Percentiles rank a stretch among this genome's conserved stretches.
These are phyloP conservation scores for Nephila pilipes DNA, from an alignment of 1,140 invertebrate genomes.

Conservation along the genomic window DNA sequence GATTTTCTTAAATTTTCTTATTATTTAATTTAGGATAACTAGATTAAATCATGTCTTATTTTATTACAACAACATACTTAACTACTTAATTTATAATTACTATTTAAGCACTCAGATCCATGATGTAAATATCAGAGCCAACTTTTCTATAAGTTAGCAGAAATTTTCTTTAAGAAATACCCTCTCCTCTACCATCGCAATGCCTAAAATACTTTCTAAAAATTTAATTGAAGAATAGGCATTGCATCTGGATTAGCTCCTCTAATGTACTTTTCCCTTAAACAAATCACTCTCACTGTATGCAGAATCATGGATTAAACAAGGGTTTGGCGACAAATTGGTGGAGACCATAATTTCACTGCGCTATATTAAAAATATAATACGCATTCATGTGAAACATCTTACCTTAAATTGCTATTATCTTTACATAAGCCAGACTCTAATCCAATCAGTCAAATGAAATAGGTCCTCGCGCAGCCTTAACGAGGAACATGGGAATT, in stretches of 20 bases:
- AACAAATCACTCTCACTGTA: background rate
- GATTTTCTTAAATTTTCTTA: too few relatives aligned
- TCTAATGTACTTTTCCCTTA: background rate
- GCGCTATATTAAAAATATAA: background rate
- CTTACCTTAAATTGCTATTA: constrained; percentile 39
- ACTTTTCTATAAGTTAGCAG: too few relatives aligned
- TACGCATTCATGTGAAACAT: background rate
- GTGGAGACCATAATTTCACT: background rate
- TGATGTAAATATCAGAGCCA: too few relatives aligned
- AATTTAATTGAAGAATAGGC: background rate
- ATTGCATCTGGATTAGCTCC: background rate
- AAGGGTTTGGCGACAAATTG: background rate
- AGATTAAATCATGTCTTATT: too few relatives aligned
- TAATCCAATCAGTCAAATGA: constrained; percentile 48
- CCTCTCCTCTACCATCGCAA: too few relatives aligned
- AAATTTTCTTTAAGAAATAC: too few relatives aligned
- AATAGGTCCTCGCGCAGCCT: background rate
- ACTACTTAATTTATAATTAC: too few relatives aligned
- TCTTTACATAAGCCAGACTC: background rate
- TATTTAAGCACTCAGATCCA: too few relatives aligned
- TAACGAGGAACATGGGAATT: constrained; percentile 16
- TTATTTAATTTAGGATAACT: too few relatives aligned
- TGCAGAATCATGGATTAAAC: background rate
- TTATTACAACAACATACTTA: too few relatives aligned
- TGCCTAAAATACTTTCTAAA: too few relatives aligned